Base-by-base conservation (phyloP, 35 echinoderm and acorn worm genomes). In the Strongylocentrotus purpuratus region DNA sequence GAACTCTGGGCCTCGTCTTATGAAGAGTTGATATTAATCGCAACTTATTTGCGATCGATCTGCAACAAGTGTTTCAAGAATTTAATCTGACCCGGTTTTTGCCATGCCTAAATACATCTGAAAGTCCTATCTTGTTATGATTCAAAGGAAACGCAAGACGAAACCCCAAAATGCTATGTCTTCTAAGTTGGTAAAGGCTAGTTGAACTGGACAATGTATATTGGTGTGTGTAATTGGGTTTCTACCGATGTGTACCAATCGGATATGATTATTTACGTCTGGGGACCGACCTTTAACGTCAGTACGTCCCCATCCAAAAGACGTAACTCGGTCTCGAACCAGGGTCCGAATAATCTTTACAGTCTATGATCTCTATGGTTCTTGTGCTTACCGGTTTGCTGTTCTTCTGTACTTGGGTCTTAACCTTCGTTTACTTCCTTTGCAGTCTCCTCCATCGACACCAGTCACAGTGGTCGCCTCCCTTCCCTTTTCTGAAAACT, bases 371-470 rank as follows among this genome's bases (percentile, higher is more conserved):
- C 20, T 78, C n/a, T 4, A 46, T 33, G 33, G 87, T 45, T 35
- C 14, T 89, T 2, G 31, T 47, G 31, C 86, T 48, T 95, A 97
- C 98, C 95, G 96, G 95, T 99, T 96, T 32, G 91, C 95, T 94
- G 87, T 95, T 86, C 94, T 92, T 95, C 97, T 95, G 88, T 95
- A 90, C 94, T 97, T 97, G 45, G 95, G 95, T 96, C 94, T 96
- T 35, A 96, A 95, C 96, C 95, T 94, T 85, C 97, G 94, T 90
- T 97, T 99, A 60, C 97, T 99, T 14, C 98, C 98, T 94, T 97
- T 96, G 78, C 98, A 99, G 25, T 97, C 59, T 1, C 33, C 96
- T 18, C 98, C 97, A 33, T 87, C 61, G 47, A 96, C 95, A 28
- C 98, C 98, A 22, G 96, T 97, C 46, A 99, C 98, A n/a, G 35